Conservation (phyloP, 1,140 invertebrate species). For the Patella vulgata region DNA sequence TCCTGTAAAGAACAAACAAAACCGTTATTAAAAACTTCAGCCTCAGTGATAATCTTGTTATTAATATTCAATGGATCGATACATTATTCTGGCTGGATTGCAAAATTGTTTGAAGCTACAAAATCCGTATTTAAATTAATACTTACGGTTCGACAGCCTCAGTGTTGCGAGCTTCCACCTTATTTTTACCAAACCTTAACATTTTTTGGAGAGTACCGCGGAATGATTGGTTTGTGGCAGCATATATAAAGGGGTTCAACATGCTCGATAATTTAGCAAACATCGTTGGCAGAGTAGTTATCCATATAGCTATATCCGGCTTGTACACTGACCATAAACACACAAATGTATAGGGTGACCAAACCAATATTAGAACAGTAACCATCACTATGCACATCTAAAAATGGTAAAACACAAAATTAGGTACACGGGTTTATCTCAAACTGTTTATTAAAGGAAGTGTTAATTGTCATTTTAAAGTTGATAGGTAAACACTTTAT, state of each 20-base stretch:
- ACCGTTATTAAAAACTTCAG: too few relatives aligned
- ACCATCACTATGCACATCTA: constrained; percentile 31
- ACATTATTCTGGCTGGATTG: too few relatives aligned
- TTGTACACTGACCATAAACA: constrained; percentile 15
- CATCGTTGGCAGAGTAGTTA: constrained; percentile 22
- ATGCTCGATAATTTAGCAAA: constrained; percentile 24
- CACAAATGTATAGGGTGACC: constrained; percentile 26
- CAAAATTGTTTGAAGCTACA: too few relatives aligned
- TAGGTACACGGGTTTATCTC: not conserved
- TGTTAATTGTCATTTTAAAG: not conserved
- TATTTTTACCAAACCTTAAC: too few relatives aligned
- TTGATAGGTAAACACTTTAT: not conserved
- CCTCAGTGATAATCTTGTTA: too few relatives aligned
- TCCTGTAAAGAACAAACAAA: too few relatives aligned
- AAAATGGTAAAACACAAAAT: constrained; percentile 1
- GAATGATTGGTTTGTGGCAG: constrained; percentile 14
- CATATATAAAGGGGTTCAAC: constrained; percentile 28
- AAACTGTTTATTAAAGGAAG: not conserved
- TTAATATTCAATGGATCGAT: too few relatives aligned
- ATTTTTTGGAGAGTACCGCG: too few relatives aligned
- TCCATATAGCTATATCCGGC: constrained; percentile 1
- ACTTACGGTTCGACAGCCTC: too few relatives aligned
- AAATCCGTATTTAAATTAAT: too few relatives aligned
- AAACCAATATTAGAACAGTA: constrained; percentile 14
- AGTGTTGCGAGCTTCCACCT: too few relatives aligned